Evolutionary conservation across 2,113 vertebrate species (phyloP), one percentile per base, ranked within the genome.

Genomic region (Camarhynchus parvulus): DNA sequence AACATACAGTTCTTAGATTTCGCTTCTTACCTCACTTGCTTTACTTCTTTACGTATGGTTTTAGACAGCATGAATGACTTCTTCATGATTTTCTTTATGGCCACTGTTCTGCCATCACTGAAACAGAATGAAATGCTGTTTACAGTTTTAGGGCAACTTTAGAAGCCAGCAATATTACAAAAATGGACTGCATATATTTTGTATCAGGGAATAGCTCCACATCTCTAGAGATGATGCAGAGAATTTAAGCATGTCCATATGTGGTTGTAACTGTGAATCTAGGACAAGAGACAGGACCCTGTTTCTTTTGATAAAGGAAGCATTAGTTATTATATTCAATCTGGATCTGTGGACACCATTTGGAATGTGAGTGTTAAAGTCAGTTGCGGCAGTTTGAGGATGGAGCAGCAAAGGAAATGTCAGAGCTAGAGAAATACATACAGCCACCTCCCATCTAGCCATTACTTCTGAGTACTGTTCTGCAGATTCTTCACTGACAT

Each of bases 81-180:
- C 19, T 98, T 98, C 72, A 87, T 98, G 47, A 99, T 98, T 97
- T 90, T 99, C 95, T 98, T 99, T 92, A 98, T 98, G 70, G 98
- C 98, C 58, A 99, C 98, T 1, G 96, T 98, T 94, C 97, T 98
- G n/a, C 98, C 98, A 83, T 99, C 98, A 76, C 98, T 99, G 92
- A 39, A 98, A 94, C 19, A 83, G 92, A 89, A 92, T 10, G 6
- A 92, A 87, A 90, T 70, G 27, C 11, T 75, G 7, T n/a, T 94
- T 41, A 93, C 12, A 72, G 17, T 69, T 72, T 61, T 83, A 77
- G 8, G 10, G 8, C 44, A 59, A 77, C 16, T 37, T 53, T 13
- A 37, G 25, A 62, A 62, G 7, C 8, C 20, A 62, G 13, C 6
- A 55, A 44, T n/a, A 28, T 17, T 64, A 67, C 10, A 68, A 73